Conservation (phyloP, 2,113 vertebrate genomes). For the Megaceryle torquata region DNA sequence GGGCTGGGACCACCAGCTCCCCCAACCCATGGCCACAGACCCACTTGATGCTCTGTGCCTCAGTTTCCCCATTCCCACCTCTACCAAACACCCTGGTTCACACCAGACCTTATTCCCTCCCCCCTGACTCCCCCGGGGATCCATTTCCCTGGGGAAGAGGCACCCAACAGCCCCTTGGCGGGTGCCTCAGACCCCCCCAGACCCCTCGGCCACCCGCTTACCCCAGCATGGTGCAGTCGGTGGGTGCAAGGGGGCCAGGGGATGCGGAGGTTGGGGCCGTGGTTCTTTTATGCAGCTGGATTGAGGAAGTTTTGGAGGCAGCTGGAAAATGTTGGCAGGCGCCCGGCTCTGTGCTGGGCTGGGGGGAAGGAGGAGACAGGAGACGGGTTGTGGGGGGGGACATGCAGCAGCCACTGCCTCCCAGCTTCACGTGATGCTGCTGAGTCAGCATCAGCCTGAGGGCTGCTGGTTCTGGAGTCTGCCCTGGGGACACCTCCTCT, state of each 20-base stretch:
- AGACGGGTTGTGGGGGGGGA: too few species aligned
- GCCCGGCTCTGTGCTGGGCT: background rate
- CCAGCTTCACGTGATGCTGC: background rate
- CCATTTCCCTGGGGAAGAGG: background rate
- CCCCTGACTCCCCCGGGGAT: fast-evolving
- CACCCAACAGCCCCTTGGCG: fast-evolving
- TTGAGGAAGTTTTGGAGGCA: slow-evolving; percentile 23
- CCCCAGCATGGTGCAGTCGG: background rate
- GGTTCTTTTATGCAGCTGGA: background rate
- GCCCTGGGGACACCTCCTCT: too few species aligned
- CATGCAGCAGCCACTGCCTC: background rate
- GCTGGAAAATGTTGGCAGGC: slow-evolving; percentile 46
- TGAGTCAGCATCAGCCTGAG: background rate
- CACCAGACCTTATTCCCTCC: fast-evolving
- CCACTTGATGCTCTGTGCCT: fast-evolving
- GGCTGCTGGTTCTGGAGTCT: too few species aligned
- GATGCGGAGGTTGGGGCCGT: background rate
- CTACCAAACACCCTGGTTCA: background rate
- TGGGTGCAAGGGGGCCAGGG: background rate
- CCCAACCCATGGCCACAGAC: background rate
- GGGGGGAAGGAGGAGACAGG: background rate
- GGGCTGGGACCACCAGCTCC: too few species aligned
- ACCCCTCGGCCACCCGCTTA: background rate
- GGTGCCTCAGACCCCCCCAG: fast-evolving
- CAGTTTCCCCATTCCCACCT: background rate